Evolutionary conservation across 2,113 vertebrate species (phyloP).

Genomic region (Vidua chalybeata): DNA sequence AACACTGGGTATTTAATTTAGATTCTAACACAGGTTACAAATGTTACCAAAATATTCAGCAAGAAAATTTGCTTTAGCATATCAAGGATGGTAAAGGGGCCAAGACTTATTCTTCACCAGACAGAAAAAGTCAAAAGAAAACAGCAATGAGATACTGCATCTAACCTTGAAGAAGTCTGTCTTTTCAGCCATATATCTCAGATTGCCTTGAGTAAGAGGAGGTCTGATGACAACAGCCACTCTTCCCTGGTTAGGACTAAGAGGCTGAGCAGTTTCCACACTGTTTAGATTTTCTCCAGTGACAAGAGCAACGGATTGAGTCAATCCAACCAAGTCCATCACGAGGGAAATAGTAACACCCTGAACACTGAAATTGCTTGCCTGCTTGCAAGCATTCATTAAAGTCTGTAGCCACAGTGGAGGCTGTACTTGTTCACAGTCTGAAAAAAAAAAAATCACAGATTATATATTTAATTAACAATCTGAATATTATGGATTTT

Average conservation of each 20-base stretch:
- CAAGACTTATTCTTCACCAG: not conserved
- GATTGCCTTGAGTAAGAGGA: constrained; percentile 93
- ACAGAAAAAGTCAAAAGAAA: not conserved
- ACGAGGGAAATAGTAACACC: constrained; percentile 91
- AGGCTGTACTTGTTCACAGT: constrained; percentile 85
- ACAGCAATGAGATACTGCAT: not conserved
- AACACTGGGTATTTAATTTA: not conserved
- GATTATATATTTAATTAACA: not conserved
- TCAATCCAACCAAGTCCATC: constrained; percentile 94
- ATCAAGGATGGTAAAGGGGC: not conserved
- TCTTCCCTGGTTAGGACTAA: constrained; percentile 95
- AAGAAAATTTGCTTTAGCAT: not conserved
- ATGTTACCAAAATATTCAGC: not conserved
- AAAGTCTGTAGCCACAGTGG: constrained; percentile 92
- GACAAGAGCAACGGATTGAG: constrained; percentile 92
- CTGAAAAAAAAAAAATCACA: constrained; percentile 71
- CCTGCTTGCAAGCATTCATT: constrained; percentile 90
- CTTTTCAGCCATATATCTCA: constrained; percentile 92
- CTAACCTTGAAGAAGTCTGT: constrained; percentile 95
- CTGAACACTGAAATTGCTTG: constrained; percentile 87
- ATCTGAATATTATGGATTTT: not conserved
- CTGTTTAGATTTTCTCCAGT: constrained; percentile 84
- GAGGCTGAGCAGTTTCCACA: constrained; percentile 82
- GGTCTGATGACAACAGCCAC: constrained; percentile 97
- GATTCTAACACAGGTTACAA: not conserved